These are phyloP conservation scores for Nilaparvata lugens DNA, from an alignment of 1,140 invertebrate species.

Conservation along the genomic window DNA sequence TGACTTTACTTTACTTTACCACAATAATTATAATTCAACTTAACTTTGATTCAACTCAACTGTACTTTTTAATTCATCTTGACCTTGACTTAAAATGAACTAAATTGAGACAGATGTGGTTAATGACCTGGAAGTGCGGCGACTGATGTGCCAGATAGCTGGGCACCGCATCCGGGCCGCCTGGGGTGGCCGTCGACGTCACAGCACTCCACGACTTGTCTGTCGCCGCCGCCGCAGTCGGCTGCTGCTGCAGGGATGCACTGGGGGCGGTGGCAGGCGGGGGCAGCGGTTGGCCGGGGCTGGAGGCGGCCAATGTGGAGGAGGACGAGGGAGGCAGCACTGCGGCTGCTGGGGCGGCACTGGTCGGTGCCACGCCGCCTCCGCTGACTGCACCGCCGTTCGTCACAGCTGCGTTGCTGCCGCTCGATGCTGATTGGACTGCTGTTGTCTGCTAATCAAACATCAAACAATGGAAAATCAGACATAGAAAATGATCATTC, in stretches of 20 bases:
- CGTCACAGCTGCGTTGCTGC: background rate
- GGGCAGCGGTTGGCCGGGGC: constrained; percentile 18
- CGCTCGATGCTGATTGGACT: too few relatives aligned
- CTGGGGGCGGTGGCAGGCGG: constrained; percentile 29
- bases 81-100: too few relatives aligned
- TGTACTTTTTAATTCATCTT: too few relatives aligned
- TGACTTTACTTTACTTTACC: too few relatives aligned
- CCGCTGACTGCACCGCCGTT: background rate
- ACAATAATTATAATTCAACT: too few relatives aligned
- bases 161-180: constrained; percentile 36
- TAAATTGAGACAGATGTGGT: too few relatives aligned
- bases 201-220: constrained; percentile 49
- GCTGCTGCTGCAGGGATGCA: constrained; percentile 35
- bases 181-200: constrained; percentile 32
- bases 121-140: constrained; percentile 54
- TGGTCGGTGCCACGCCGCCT: background rate
- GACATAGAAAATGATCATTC: too few relatives aligned
- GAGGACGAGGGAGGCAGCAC: background rate
- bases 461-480: background rate
- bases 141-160: constrained; percentile 55
- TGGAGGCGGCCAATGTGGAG: constrained; percentile 12
- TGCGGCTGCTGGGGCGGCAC: background rate
- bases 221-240: constrained; percentile 25
- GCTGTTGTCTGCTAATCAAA: background rate
- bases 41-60: too few relatives aligned